Evolutionary conservation across 2,888 invertebrate species (phyloP).

Genomic region (Mythimna impura): DNA sequence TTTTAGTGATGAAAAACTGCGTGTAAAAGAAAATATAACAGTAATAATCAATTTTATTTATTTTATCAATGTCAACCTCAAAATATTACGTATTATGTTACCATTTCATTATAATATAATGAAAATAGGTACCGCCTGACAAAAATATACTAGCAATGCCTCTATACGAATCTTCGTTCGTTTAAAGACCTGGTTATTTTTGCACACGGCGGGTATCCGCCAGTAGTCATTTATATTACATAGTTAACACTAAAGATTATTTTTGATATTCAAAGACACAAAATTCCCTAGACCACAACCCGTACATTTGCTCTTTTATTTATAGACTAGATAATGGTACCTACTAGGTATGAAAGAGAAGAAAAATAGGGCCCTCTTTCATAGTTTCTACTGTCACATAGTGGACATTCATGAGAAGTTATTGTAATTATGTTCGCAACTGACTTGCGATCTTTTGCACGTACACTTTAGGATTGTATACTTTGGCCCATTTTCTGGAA

Average conservation of each 20-base stretch:
- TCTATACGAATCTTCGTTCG: too few species aligned
- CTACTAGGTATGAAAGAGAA: constrained; percentile 43
- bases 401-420: constrained; percentile 66
- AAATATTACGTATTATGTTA: too few species aligned
- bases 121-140: too few species aligned
- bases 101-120: too few species aligned
- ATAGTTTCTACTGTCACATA: constrained; percentile 62
- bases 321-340: constrained; percentile 41
- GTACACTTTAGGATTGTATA: constrained; percentile 13
- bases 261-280: constrained; percentile 1
- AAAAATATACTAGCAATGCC: too few species aligned
- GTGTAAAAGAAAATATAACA: too few species aligned
- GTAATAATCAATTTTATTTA: too few species aligned
- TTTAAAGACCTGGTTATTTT: too few species aligned
- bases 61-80: too few species aligned
- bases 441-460: constrained; percentile 26
- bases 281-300: constrained; percentile 1
- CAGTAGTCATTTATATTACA: too few species aligned
- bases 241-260: background rate
- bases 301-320: constrained; percentile 40
- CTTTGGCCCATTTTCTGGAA: background rate
- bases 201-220: too few species aligned
- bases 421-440: constrained; percentile 64
- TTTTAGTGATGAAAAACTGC: too few species aligned
- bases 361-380: constrained; percentile 65